Evolutionary conservation across 2,797 vertebrate species (phyloP).

Genomic region (Taeniopygia guttata): DNA sequence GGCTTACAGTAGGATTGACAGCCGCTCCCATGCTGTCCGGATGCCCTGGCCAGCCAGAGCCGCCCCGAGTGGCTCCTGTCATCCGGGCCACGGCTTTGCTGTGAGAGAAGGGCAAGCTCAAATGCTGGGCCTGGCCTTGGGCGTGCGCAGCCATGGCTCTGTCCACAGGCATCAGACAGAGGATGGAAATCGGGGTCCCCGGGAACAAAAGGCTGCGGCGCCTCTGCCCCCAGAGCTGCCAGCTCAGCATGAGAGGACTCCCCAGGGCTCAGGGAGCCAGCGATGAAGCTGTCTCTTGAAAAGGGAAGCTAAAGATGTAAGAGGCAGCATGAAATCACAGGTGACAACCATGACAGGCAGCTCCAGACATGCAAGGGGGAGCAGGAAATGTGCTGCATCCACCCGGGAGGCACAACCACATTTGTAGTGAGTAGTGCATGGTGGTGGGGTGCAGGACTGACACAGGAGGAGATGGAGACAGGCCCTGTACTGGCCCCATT

Average conservation of each 20-base stretch:
- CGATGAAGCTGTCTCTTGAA: constrained; percentile 65
- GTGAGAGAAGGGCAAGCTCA: background rate
- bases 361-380: constrained; percentile 46
- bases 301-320: constrained; percentile 72
- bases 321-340: constrained; percentile 72
- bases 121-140: background rate
- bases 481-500: background rate
- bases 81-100: background rate
- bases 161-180: background rate
- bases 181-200: background rate
- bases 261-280: background rate
- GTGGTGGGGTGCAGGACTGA: background rate
- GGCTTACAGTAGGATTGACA: constrained; percentile 10
- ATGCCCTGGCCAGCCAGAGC: background rate
- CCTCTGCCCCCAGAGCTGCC: constrained; percentile 33
- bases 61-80: background rate
- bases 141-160: rapidly evolving
- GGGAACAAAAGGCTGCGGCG: background rate
- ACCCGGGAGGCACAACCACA: background rate
- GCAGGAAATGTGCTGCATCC: constrained; percentile 46
- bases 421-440: rapidly evolving
- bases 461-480: background rate
- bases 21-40: rapidly evolving
- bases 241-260: constrained; percentile 12
- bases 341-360: constrained; percentile 72